Evolutionary conservation across 1,140 invertebrate genomes (phyloP).

Genomic region (Triops cancriformis): DNA sequence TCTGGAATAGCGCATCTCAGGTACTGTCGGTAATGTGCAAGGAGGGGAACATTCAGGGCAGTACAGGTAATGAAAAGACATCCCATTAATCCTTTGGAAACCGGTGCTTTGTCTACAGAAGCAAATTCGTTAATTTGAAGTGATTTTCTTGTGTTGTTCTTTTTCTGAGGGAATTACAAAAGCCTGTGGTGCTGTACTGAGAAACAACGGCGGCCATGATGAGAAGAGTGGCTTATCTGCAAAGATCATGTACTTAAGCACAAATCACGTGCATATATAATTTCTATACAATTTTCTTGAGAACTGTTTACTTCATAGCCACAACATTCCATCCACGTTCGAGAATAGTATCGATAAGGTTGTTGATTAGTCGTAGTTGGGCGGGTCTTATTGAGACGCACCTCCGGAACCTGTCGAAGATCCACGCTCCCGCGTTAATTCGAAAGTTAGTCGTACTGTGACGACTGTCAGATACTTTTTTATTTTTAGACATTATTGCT

Average conservation of each 20-base stretch:
- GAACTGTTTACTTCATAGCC: neutral
- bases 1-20: slow-evolving; percentile 40
- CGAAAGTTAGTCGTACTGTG: too few relatives aligned
- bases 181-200: slow-evolving; percentile 40
- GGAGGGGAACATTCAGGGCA: slow-evolving; percentile 42
- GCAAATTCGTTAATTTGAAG: slow-evolving; percentile 25
- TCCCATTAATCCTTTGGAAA: slow-evolving; percentile 43
- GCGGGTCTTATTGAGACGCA: neutral
- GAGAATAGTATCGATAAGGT: neutral
- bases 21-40: slow-evolving; percentile 40
- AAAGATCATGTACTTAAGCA: neutral
- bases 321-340: neutral
- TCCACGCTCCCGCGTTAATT: neutral
- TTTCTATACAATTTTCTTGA: neutral
- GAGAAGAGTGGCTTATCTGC: neutral
- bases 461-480: too few relatives aligned
- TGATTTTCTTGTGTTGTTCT: neutral
- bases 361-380: neutral
- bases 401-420: neutral
- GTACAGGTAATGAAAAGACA: slow-evolving; percentile 43
- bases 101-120: slow-evolving; percentile 43
- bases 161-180: slow-evolving; percentile 35
- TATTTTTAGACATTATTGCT: too few relatives aligned
- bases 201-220: slow-evolving; percentile 39
- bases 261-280: slow-evolving; percentile 6